These are phyloP conservation scores for Vespertilio murinus DNA, from an alignment of 2,797 vertebrate genomes.

Conservation along the genomic window DNA sequence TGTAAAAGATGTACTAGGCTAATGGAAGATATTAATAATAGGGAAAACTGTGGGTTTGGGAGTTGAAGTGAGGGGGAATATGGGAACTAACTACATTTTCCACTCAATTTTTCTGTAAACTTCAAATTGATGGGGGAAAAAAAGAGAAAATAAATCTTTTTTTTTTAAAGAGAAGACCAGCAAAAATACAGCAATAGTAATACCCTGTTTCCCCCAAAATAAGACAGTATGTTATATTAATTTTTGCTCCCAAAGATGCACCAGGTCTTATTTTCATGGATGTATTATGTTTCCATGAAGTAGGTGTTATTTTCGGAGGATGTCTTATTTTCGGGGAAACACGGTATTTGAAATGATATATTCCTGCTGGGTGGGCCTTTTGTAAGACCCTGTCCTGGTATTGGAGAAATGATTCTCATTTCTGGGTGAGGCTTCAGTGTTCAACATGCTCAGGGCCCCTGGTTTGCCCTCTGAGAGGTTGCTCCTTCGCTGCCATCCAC, in stretches of 20 bases:
- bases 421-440: neutral
- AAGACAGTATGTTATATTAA: too few relatives aligned
- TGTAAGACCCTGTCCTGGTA: neutral
- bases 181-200: neutral
- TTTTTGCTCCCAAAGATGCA: too few relatives aligned
- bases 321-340: too few relatives aligned
- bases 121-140: neutral
- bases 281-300: too few relatives aligned
- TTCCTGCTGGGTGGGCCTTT: rapidly evolving
- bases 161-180: neutral
- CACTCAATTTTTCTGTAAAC: neutral
- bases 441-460: neutral
- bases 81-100: neutral
- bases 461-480: neutral
- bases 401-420: neutral
- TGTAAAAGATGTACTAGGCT: neutral
- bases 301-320: too few relatives aligned
- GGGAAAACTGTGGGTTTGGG: neutral
- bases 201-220: too few relatives aligned
- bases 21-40: neutral
- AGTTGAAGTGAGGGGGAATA: neutral
- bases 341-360: neutral
- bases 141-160: neutral
- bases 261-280: too few relatives aligned
- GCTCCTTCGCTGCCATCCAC: neutral